These are phyloP conservation scores for Cebuella pygmaea DNA, from an alignment of 2,797 vertebrate genomes.

Conservation along the genomic window DNA sequence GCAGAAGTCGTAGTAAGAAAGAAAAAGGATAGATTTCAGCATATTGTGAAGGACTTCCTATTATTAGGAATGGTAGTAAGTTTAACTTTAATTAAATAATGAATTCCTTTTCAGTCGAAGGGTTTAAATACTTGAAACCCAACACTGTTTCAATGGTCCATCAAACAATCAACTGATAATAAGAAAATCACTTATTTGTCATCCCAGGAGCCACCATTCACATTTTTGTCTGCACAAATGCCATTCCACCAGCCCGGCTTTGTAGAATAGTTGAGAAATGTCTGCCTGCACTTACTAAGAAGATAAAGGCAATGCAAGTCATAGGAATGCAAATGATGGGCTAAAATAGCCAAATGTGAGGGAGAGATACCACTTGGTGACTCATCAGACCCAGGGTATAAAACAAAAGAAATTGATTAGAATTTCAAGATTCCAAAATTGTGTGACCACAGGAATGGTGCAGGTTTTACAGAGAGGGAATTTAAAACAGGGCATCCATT, in stretches of 20 bases:
- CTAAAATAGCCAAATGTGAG: not conserved
- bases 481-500: not conserved
- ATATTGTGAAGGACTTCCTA: not conserved
- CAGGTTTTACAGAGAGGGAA: not conserved
- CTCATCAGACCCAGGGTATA: not conserved
- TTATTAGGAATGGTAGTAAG: not conserved
- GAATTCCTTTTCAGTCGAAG: slow-evolving; percentile 24
- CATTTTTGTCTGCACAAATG: not conserved
- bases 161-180: not conserved
- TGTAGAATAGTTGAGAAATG: not conserved
- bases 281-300: not conserved
- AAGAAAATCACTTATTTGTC: not conserved
- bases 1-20: not conserved
- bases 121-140: not conserved
- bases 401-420: slow-evolving; percentile 14
- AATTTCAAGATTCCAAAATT: slow-evolving; percentile 37
- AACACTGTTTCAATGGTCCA: not conserved
- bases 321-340: not conserved
- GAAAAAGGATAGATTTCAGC: not conserved
- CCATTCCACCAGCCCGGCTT: not conserved
- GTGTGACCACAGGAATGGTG: not conserved
- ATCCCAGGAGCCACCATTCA: not conserved
- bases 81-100: not conserved
- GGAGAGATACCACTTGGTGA: not conserved
- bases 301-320: not conserved